phyloP scores from a whole-genome alignment of 2,797 vertebrate species.

The Hypotaenidia okinawae region DNA sequence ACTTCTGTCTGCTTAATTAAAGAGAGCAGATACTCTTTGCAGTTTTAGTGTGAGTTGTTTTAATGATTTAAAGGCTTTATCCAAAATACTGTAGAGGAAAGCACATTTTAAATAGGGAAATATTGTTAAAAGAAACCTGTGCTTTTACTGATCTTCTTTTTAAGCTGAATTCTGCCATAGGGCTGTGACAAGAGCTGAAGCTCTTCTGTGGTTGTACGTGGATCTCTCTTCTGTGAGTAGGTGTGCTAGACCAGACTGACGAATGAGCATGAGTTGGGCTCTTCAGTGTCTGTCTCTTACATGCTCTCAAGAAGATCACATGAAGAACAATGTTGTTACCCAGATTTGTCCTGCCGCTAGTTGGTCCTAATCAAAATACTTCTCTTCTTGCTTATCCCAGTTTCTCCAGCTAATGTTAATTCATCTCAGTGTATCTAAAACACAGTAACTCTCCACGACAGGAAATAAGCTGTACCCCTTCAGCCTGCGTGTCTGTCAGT shows the following conservation, averaged over 20 bases:
- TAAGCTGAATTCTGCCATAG: not conserved
- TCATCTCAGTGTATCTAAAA: fast-evolving
- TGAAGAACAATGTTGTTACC: not conserved
- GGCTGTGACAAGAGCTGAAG: not conserved
- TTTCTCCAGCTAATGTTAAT: not conserved
- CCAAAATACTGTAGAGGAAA: not conserved
- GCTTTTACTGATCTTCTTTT: not conserved
- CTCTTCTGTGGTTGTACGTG: not conserved
- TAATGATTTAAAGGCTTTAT: not conserved
- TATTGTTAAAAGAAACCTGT: not conserved
- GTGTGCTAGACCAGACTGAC: not conserved
- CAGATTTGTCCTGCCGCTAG: not conserved
- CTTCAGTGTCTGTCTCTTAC: not conserved
- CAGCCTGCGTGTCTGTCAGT: fast-evolving
- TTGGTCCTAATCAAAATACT: not conserved
- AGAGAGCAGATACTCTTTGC: not conserved
- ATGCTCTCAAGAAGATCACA: not conserved
- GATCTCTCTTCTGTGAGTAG: not conserved
- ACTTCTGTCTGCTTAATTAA: not conserved
- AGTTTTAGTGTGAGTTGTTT: not conserved
- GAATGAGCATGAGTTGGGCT: not conserved
- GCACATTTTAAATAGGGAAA: not conserved
- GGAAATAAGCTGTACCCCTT: not conserved
- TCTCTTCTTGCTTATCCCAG: not conserved
- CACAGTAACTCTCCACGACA: not conserved